A percentile compares a stretch with the other conserved stretches of the same genome.
Conservation (phyloP, 2,113 vertebrate species). For the Stigmatopora argus region DNA sequence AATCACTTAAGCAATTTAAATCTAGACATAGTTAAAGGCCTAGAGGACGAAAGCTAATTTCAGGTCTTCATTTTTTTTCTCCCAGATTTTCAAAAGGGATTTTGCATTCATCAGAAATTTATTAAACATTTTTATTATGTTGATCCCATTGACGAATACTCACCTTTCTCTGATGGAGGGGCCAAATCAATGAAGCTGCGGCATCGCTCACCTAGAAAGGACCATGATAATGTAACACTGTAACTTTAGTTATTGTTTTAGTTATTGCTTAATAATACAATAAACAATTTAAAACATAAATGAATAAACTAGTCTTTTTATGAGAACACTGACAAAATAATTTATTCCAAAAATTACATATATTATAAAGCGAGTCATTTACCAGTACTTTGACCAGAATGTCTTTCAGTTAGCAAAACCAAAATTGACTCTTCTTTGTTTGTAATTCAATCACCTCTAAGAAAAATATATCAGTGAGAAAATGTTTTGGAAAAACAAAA, state of each 20-base stretch:
- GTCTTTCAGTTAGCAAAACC: constrained; percentile 9
- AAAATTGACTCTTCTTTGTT: constrained; percentile 20
- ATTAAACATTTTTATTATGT: background rate
- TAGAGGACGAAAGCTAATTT: background rate
- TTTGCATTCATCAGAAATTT: background rate
- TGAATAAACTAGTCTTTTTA: background rate
- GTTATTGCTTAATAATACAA: background rate
- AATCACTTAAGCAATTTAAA: constrained; percentile 12
- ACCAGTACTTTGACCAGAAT: constrained; percentile 18
- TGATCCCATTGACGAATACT: constrained; percentile 35
- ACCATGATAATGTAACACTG: constrained; percentile 39
- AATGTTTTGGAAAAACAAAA: background rate
- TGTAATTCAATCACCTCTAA: constrained; percentile 14
- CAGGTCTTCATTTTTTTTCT: background rate
- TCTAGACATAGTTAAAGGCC: background rate
- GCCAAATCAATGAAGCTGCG: constrained; percentile 93
- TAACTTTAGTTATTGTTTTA: background rate
- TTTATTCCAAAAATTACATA: background rate
- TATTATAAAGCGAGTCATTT: constrained; percentile 1
- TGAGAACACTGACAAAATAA: background rate
- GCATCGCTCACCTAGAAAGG: constrained; percentile 80
- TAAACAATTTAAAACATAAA: background rate
- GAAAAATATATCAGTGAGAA: background rate
- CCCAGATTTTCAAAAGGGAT: background rate
- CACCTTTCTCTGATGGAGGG: constrained; percentile 90